A percentile compares a stretch with the other conserved stretches of the same genome.
Conservation (phyloP, 2,888 invertebrate genomes). For the Mythimna loreyi region DNA sequence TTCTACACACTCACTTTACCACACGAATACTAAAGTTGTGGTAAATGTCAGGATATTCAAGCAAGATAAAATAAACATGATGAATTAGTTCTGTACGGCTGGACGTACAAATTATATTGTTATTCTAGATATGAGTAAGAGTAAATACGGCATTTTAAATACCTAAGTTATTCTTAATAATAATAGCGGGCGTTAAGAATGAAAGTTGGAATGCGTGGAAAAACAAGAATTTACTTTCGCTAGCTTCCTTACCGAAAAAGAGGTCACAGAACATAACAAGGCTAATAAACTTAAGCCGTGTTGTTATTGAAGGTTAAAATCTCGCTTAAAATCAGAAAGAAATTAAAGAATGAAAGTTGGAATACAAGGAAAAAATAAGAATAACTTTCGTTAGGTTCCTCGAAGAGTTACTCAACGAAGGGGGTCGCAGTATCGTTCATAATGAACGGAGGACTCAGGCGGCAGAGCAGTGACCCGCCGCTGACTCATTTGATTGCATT, state of each 20-base stretch:
- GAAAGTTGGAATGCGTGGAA: conserved; percentile 56
- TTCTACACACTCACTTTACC: too few species aligned
- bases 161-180: conserved; percentile 35
- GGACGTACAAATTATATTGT: background rate
- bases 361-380: conserved; percentile 56
- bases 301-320: conserved; percentile 19
- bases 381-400: conserved; percentile 75
- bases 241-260: conserved; percentile 63
- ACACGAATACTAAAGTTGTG: too few species aligned
- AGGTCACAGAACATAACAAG: conserved; percentile 29
- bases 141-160: conserved; percentile 24
- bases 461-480: conserved; percentile 68
- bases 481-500: conserved; percentile 75
- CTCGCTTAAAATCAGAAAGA: conserved; percentile 10
- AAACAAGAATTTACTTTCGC: conserved; percentile 71
- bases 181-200: conserved; percentile 38
- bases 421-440: conserved; percentile 59
- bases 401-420: conserved; percentile 59
- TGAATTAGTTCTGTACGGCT: background rate
- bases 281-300: conserved; percentile 32
- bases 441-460: conserved; percentile 59
- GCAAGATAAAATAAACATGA: background rate
- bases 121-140: conserved; percentile 6
- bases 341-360: conserved; percentile 59
- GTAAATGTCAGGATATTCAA: too few species aligned